Evolutionary conservation across 1,140 invertebrate species (phyloP).

Genomic region (Protaetia brevitarsis): DNA sequence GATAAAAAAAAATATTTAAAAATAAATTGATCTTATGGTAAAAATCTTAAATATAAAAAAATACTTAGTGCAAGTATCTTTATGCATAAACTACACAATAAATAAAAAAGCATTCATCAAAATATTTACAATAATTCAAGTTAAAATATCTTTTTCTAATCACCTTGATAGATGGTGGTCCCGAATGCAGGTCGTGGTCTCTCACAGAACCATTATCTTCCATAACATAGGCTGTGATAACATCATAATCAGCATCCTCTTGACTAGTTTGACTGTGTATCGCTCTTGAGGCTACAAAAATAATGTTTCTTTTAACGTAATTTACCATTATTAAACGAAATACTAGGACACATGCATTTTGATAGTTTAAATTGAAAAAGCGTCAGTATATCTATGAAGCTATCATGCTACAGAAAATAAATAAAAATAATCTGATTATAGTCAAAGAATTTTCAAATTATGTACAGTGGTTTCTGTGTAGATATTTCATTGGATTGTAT

Average conservation of each 20-base stretch:
- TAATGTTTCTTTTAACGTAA: background rate
- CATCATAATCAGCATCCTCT: slow-evolving; percentile 81
- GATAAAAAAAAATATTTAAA: background rate
- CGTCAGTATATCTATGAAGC: background rate
- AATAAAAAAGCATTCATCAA: slow-evolving; percentile 19
- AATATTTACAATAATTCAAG: background rate
- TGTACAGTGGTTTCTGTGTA: background rate
- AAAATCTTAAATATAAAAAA: background rate
- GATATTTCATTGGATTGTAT: no score
- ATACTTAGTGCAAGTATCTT: background rate
- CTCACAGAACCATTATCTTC: slow-evolving; percentile 83
- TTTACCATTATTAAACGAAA: slow-evolving; percentile 30
- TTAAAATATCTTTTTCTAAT: slow-evolving; percentile 36
- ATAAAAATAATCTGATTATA: background rate
- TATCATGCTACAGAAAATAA: background rate
- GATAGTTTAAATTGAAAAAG: background rate
- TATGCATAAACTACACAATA: slow-evolving; percentile 1
- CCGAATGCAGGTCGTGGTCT: slow-evolving; percentile 71
- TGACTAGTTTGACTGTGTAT: slow-evolving; percentile 50
- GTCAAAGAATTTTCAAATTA: background rate
- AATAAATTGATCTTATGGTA: no score
- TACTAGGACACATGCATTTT: background rate
- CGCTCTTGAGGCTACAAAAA: slow-evolving; percentile 38
- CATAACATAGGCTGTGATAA: slow-evolving; percentile 70
- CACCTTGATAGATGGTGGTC: slow-evolving; percentile 81